These are phyloP conservation scores for Oenanthe melanoleuca DNA, from an alignment of 2,113 vertebrate species.

Conservation along the genomic window DNA sequence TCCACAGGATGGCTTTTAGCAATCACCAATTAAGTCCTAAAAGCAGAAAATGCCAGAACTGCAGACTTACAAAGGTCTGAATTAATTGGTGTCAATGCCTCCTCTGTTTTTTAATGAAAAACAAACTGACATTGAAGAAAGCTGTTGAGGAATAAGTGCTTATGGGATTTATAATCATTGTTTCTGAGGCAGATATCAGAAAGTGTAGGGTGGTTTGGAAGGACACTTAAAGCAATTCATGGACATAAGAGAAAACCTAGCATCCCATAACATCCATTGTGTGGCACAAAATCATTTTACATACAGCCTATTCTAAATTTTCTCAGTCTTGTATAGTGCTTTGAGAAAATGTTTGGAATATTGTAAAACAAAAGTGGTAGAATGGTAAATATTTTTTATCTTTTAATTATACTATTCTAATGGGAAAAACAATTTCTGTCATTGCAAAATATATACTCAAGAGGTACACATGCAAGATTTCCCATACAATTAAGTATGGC, in stretches of 20 bases:
- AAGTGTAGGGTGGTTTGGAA: background rate
- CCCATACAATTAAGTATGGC: background rate
- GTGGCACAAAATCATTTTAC: background rate
- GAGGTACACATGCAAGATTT: background rate
- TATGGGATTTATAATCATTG: background rate
- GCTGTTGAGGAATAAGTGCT: background rate
- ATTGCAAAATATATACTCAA: background rate
- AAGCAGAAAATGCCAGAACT: background rate
- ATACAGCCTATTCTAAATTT: background rate
- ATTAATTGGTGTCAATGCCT: background rate
- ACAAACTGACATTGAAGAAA: background rate
- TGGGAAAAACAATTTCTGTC: background rate
- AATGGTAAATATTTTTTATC: background rate
- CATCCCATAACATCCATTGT: rapidly evolving
- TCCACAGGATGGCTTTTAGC: background rate
- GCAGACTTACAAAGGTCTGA: background rate
- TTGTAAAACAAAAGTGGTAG: background rate
- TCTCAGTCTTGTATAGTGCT: background rate
- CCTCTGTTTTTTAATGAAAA: background rate
- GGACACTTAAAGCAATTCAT: background rate
- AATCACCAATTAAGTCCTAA: background rate
- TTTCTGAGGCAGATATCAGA: background rate
- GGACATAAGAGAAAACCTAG: background rate
- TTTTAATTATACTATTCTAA: background rate
- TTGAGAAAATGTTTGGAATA: background rate